Percentiles rank a stretch among this genome's conserved stretches.
These are phyloP conservation scores for Protosalanx chinensis DNA, from an alignment of 2,797 vertebrate species.

Conservation along the genomic window DNA sequence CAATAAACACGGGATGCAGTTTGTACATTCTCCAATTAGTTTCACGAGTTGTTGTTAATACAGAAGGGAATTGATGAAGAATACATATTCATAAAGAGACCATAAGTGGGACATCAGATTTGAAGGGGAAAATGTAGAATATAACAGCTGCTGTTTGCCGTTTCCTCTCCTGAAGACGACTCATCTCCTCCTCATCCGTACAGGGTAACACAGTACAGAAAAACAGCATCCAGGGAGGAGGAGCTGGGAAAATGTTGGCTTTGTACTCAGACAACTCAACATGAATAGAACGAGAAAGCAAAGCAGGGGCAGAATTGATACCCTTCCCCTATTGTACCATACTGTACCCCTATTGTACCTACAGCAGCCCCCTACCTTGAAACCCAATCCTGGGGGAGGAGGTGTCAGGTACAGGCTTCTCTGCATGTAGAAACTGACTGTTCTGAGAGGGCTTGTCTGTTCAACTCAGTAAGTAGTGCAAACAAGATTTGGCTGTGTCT, in stretches of 20 bases:
- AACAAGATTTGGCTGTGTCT: no score
- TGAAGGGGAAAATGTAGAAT: conserved; percentile 10
- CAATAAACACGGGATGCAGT: conserved; percentile 5
- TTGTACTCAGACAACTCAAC: not conserved
- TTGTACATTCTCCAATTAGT: not conserved
- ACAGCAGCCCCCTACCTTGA: conserved; percentile 9
- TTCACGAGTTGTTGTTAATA: conserved; percentile 6
- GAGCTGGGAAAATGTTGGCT: not conserved
- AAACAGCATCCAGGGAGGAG: not conserved
- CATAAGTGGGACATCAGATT: conserved; percentile 7
- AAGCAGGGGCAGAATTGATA: conserved; percentile 5
- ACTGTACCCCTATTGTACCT: conserved; percentile 8
- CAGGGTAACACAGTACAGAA: not conserved
- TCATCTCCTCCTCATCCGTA: not conserved
- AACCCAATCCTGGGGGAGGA: conserved; percentile 28
- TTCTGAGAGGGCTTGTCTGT: conserved; percentile 18
- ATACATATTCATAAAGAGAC: not conserved
- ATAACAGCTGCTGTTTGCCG: not conserved
- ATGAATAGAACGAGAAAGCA: conserved; percentile 16
- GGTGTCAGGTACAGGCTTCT: not conserved
- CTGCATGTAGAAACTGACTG: no score
- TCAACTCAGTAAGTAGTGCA: no score
- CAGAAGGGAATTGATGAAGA: not conserved
- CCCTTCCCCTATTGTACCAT: not conserved
- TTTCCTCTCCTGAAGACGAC: not conserved